Conservation (phyloP, 2,797 vertebrate genomes). For the Cirrhinus mrigala region DNA sequence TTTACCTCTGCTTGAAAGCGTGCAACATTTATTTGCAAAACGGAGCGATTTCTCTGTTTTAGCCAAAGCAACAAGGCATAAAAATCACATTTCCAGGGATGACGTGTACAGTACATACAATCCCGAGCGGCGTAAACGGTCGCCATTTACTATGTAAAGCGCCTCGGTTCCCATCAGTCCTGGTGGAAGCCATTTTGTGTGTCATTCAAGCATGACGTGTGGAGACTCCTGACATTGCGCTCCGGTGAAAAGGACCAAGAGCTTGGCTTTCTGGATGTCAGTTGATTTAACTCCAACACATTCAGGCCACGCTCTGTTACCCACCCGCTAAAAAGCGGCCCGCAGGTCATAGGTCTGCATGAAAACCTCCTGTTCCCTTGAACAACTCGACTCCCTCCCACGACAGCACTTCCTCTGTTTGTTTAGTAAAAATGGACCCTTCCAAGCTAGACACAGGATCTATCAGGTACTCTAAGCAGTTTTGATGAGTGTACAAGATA, state of each 20-base stretch:
- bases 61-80: neutral
- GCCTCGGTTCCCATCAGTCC: neutral
- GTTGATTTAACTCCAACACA: neutral
- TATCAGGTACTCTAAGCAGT: neutral
- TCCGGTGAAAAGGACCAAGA: neutral
- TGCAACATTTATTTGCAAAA: neutral
- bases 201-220: neutral
- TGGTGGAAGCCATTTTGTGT: constrained; percentile 30
- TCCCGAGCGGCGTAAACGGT: neutral
- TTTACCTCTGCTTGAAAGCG: neutral
- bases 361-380: neutral
- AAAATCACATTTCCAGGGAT: neutral
- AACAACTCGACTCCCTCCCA: neutral
- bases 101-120: neutral
- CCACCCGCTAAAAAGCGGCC: neutral
- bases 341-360: neutral
- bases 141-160: constrained; percentile 16
- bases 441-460: neutral
- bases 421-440: neutral
- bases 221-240: neutral
- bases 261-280: neutral
- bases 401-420: neutral
- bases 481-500: too few species aligned
- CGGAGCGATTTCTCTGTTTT: neutral
- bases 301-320: neutral